Base-by-base conservation (phyloP, 2,113 vertebrate genomes). In the Ibidorhyncha struthersii region DNA sequence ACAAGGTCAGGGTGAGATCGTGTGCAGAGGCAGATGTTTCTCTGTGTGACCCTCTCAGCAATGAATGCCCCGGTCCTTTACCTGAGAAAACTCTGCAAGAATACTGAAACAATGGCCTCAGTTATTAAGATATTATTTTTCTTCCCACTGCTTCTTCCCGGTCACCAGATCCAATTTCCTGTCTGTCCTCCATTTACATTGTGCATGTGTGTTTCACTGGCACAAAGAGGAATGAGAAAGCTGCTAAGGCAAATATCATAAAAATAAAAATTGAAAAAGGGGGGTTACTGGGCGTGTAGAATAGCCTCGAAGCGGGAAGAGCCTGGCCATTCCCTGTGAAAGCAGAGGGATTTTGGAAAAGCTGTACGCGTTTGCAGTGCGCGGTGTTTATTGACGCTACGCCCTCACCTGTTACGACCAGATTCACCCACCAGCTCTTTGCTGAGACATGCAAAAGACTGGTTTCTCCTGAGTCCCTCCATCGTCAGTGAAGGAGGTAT, bases 381-480 rank as follows among this genome's bases (percentile, higher is more conserved):
- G 1, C 3, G 27, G 29, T 12, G 52, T 9, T 82, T 2, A 1
- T 15, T 25, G 79, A 8, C 32, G 78, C 82, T 59, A 61, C 87
- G 66, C 26, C 87, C 63, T 81, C 72, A 14, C 15, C 53, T 27
- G 3, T 27, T 27, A 1, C 0, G 43, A 18, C n/a, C 85, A 40
- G 5, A 4, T 32, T 43, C 41, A 32, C 29, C 71, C 58, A 4
- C 36, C 34, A 34, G 49, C 73, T 40, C 77, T 32, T 52, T 49
- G 9, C 56, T 3, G n/a, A 61, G 86, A 52, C 38, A 11, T 4
- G 1, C 16, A 7, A 0, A 15, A 22, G 26, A 6, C 26, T 61
- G 32, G 1, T 45, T 84, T 53, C 45, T 90, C n/a, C 45, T 41
- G 83, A 25, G 25, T 61, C 58, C 49, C 77, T 86, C 63, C 72